Evolutionary conservation across 2,888 invertebrate species (phyloP).

Genomic region (Tyria jacobaeae): DNA sequence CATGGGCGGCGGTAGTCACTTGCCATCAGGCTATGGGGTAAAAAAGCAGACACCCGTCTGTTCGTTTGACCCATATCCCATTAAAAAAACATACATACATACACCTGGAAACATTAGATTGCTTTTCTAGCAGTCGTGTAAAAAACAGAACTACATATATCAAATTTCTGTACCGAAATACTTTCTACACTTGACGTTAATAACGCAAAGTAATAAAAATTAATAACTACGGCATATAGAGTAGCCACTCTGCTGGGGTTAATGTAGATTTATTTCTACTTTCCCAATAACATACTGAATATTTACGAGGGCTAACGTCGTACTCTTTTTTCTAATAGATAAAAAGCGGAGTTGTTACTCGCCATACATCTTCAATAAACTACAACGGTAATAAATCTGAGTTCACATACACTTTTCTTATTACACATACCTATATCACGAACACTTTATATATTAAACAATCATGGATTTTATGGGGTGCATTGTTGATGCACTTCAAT

Average conservation of each 20-base stretch:
- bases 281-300: conserved; percentile 2
- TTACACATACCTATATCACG: conserved; percentile 70
- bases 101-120: no score
- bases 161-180: background rate
- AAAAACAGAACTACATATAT: no score
- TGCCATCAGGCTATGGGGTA: no score
- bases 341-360: conserved; percentile 32
- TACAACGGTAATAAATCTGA: conserved; percentile 67
- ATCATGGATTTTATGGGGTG: conserved; percentile 69
- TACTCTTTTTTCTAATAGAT: conserved; percentile 19
- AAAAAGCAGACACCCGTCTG: no score
- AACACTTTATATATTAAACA: conserved; percentile 67
- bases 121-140: no score
- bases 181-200: background rate
- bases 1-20: no score
- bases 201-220: background rate
- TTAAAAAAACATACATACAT: no score
- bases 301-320: conserved; percentile 21
- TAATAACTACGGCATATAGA: no score
- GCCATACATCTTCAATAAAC: conserved; percentile 30
- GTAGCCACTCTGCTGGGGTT: background rate
- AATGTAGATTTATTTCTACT: background rate
- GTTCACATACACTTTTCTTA: conserved; percentile 69
- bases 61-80: no score
- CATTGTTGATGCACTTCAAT: conserved; percentile 72